Evolutionary conservation across 2,888 invertebrate genomes (phyloP).

Genomic region (Chrysodeixis includens): DNA sequence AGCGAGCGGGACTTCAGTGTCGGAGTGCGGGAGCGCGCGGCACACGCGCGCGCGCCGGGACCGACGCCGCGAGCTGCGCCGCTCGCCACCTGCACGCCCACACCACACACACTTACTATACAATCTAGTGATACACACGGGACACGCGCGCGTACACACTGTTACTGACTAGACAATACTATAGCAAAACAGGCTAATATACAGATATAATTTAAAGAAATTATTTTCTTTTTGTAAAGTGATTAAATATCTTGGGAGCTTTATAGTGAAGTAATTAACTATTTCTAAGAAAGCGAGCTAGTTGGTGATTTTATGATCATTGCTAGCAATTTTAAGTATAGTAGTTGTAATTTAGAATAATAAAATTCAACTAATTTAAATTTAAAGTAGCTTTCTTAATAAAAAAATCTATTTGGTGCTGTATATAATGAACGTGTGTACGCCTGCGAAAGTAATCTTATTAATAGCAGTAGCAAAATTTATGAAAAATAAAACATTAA

Average conservation of each 20-base stretch:
- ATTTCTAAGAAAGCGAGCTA: too few relatives aligned
- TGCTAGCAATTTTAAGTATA: too few relatives aligned
- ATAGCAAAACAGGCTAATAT: too few relatives aligned
- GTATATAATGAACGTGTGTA: constrained; percentile 1
- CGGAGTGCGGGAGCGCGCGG: constrained; percentile 84
- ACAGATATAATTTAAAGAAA: too few relatives aligned
- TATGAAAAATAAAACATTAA: constrained; percentile 10
- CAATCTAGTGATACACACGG: too few relatives aligned
- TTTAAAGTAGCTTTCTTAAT: neutral
- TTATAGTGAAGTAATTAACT: too few relatives aligned
- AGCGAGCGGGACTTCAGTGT: constrained; percentile 88
- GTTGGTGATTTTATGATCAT: too few relatives aligned
- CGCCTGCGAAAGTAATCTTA: constrained; percentile 8
- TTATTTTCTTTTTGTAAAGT: too few relatives aligned
- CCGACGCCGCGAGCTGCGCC: constrained; percentile 84
- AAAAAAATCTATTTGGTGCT: neutral
- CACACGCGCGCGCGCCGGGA: constrained; percentile 86
- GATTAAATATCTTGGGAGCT: too few relatives aligned
- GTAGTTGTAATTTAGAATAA: too few relatives aligned
- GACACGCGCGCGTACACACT: neutral
- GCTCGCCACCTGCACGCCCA: constrained; percentile 78
- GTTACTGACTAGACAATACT: neutral
- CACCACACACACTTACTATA: neutral
- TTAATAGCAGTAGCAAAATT: constrained; percentile 7
- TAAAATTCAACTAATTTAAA: neutral